Base-by-base conservation (phyloP, 2,797 vertebrate species). In the Falco novaeseelandiae region DNA sequence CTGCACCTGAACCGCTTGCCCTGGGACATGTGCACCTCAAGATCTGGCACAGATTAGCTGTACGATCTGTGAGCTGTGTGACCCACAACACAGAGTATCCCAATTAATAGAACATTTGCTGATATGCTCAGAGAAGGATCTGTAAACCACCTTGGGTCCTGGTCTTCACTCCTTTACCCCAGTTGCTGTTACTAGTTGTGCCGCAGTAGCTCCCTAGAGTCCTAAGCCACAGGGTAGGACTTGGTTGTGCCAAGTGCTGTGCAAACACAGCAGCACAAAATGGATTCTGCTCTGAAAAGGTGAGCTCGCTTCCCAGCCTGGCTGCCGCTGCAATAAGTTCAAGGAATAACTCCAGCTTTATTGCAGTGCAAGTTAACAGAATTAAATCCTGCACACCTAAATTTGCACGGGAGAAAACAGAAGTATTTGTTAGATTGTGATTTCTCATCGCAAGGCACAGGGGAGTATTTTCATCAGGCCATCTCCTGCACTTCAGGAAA, bases 211-310 rank as follows among this genome's bases (percentile, higher is more conserved):
- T 55, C 70, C 66, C 57, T 8, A 15, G 44, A 57, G 42, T 23
- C 80, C 65, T 59, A 52, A 86, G n/a, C 72, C 72, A 34, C 42
- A 32, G 0, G 1, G 71, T 49, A 36, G 48, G 67, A 55, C 52
- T 66, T 34, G 32, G 10, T 32, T 57, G 62, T 51, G 70, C 73
- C 16, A 80, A 84, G 59, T 9, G 22, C 73, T 89, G 77, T 87
- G 91, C 86, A 97, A 96, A 95, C 88, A 91, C 34, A 46, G 78
- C 2, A 2, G 40, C 81, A 83, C 83, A 89, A 94, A 89, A 93
- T 89, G 93, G 95, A 93, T 95, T 73, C 93, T 87, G 63, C 71
- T 70, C 77, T 36, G 42, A 82, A 78, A 76, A 89, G 77, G 82
- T 19, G 73, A 92, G 66, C 52, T 89, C 1, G 0, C 87, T 79